A percentile compares a stretch with the other conserved stretches of the same genome.
Conservation (phyloP, 2,888 invertebrate species). For the Entomobrya multifasciata region DNA sequence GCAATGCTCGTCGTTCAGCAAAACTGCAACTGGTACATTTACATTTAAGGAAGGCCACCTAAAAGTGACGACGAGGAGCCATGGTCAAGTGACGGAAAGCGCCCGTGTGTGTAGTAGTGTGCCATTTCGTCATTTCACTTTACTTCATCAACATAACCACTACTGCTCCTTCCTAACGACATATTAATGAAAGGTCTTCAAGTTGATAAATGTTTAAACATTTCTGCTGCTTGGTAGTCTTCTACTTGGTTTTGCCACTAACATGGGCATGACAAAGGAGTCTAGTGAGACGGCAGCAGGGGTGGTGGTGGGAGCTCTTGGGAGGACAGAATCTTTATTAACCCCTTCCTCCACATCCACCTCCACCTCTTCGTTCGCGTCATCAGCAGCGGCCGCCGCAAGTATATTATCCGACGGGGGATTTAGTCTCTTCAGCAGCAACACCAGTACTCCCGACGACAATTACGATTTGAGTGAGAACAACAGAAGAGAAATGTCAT, state of each 20-base stretch:
- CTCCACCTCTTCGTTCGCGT: slow-evolving; percentile 4
- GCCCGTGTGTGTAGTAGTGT: too few species aligned
- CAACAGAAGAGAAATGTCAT: slow-evolving; percentile 32
- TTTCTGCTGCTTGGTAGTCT: slow-evolving; percentile 18
- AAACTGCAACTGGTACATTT: too few species aligned
- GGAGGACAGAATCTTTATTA: slow-evolving; percentile 10
- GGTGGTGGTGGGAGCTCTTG: slow-evolving; percentile 17
- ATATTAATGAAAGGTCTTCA: slow-evolving; percentile 38
- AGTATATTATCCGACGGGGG: neutral
- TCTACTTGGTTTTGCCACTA: neutral
- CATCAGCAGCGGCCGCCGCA: neutral
- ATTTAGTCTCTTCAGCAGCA: slow-evolving; percentile 25
- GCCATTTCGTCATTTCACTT: neutral
- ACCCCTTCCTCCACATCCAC: neutral
- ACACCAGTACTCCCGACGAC: slow-evolving; percentile 1
- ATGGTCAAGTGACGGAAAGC: slow-evolving; percentile 17
- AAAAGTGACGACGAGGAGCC: too few species aligned
- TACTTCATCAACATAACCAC: slow-evolving; percentile 4
- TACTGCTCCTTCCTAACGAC: neutral
- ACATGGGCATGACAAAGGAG: slow-evolving; percentile 47
- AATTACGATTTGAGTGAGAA: slow-evolving; percentile 60
- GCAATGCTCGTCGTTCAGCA: neutral
- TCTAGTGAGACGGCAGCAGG: slow-evolving; percentile 29
- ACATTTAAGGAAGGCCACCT: too few species aligned
- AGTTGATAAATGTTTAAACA: slow-evolving; percentile 36